phyloP scores from a whole-genome alignment of 2,113 vertebrate genomes.

The Eublepharis macularius region DNA sequence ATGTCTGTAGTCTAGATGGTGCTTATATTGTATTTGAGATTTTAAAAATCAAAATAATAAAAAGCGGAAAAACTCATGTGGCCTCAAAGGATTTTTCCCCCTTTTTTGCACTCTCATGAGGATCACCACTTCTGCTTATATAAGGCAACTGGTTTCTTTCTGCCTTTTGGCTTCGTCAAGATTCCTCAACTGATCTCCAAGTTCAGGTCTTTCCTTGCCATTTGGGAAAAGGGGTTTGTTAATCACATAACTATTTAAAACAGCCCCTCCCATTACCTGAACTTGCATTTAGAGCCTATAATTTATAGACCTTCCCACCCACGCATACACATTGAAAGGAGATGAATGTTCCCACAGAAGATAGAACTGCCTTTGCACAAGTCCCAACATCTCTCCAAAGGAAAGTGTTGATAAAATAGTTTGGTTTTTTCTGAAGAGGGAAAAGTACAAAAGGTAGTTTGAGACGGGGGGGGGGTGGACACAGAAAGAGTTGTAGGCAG shows the following conservation, averaged over 20 bases:
- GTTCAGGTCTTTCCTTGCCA: neutral
- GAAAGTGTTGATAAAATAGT: neutral
- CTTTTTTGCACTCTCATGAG: neutral
- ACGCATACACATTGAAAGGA: slow-evolving; percentile 11
- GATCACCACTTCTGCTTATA: neutral
- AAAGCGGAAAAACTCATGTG: neutral
- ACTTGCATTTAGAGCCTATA: slow-evolving; percentile 13
- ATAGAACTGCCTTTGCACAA: slow-evolving; percentile 2
- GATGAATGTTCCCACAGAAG: slow-evolving; percentile 26
- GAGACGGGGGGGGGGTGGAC: neutral
- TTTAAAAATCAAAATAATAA: too few relatives aligned
- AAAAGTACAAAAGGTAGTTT: neutral
- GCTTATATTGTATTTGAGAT: too few relatives aligned
- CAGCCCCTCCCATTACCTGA: slow-evolving; percentile 31
- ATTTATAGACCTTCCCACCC: slow-evolving; percentile 30
- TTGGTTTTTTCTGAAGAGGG: neutral
- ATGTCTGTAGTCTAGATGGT: too few relatives aligned
- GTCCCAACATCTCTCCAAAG: neutral
- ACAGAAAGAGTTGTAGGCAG: neutral
- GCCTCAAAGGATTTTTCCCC: neutral
- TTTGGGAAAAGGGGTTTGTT: neutral
- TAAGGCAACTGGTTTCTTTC: neutral
- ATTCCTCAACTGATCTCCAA: neutral
- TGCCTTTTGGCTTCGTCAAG: neutral
- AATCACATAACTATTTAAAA: slow-evolving; percentile 37